These are phyloP conservation scores for Halcyon chelicuti DNA, from an alignment of 2,797 vertebrate genomes.

Conservation along the genomic window DNA sequence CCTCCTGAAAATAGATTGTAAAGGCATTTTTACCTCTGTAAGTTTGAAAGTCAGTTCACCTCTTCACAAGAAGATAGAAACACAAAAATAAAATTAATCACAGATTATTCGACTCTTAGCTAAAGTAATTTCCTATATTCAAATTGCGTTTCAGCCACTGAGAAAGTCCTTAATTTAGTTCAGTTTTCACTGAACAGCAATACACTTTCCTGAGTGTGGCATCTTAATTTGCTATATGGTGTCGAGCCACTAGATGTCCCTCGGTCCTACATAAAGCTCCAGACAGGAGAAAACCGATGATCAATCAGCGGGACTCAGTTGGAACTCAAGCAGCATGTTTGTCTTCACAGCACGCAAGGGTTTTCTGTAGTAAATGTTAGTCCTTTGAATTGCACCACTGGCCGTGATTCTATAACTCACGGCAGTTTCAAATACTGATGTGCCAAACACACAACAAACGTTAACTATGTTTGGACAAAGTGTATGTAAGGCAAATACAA, in stretches of 20 bases:
- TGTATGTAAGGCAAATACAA: neutral
- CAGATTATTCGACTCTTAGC: neutral
- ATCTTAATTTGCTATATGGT: neutral
- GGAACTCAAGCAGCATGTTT: neutral
- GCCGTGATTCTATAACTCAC: neutral
- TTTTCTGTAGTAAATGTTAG: neutral
- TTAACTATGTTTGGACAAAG: neutral
- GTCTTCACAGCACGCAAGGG: neutral
- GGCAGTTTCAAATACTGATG: neutral
- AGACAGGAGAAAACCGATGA: neutral
- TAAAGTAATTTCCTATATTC: neutral
- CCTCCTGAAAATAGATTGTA: neutral
- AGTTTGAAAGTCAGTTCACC: neutral
- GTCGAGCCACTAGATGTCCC: conserved; percentile 51
- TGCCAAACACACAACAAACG: neutral
- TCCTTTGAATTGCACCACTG: neutral
- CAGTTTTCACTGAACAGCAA: neutral
- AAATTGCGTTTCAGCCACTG: neutral
- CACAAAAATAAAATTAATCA: neutral
- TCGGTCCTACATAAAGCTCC: neutral
- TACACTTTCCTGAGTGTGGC: neutral
- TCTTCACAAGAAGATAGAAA: neutral
- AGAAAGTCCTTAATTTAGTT: neutral
- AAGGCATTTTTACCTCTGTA: neutral
- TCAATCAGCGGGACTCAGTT: neutral